A percentile compares a stretch with the other conserved stretches of the same genome.
Conservation (phyloP, 2,113 vertebrate species). For the Cheirogaleus medius region DNA sequence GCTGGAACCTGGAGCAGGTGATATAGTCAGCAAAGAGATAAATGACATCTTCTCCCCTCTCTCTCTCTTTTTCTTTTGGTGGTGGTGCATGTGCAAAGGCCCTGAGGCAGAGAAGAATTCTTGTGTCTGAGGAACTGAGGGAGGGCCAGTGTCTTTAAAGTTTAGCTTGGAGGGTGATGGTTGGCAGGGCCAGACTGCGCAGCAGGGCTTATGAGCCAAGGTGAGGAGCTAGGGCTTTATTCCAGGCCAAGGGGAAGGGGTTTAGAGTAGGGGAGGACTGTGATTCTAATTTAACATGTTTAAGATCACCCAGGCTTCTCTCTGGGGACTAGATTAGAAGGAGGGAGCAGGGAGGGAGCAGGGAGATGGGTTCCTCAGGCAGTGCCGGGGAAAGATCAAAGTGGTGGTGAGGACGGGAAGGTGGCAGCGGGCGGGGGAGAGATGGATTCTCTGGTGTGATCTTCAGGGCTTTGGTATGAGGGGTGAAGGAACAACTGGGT, state of each 20-base stretch:
- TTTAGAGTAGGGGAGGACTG: background rate
- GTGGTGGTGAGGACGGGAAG: background rate
- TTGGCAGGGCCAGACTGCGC: background rate
- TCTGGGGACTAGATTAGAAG: background rate
- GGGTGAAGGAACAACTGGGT: background rate
- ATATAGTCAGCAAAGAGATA: background rate
- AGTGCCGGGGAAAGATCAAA: too few relatives aligned
- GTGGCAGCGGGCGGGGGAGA: fast-evolving
- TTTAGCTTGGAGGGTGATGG: background rate
- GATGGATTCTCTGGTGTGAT: background rate
- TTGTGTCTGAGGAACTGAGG: background rate
- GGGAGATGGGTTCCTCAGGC: background rate
- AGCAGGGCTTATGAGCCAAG: background rate
- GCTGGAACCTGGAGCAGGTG: background rate
- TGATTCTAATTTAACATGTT: background rate
- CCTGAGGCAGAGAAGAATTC: background rate
- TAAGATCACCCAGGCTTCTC: background rate
- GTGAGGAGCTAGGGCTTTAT: background rate
- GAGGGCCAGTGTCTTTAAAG: background rate
- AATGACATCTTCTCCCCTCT: background rate
- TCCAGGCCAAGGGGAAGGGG: background rate
- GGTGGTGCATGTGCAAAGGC: background rate
- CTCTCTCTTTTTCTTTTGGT: background rate
- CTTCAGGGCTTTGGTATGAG: background rate
- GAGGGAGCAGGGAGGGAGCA: background rate